These are phyloP conservation scores for Dasypogon diadema DNA, from an alignment of 2,888 invertebrate species.

Conservation along the genomic window DNA sequence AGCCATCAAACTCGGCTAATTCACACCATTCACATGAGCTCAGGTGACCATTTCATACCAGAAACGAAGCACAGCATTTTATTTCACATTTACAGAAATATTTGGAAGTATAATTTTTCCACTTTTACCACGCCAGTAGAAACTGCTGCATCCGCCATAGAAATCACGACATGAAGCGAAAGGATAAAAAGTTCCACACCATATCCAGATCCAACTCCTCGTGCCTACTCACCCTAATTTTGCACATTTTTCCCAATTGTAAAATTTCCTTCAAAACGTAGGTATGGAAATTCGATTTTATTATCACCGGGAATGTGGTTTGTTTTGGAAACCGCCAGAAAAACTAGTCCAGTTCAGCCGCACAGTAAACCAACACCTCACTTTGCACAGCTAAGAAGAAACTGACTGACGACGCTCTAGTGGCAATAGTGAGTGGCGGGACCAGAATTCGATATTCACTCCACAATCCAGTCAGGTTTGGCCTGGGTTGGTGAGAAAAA, in stretches of 20 bases:
- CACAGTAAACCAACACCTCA: not conserved
- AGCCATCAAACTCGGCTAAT: not conserved
- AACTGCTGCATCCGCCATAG: not conserved
- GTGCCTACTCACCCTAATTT: constrained; percentile 23
- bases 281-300: not conserved
- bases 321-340: not conserved
- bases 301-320: not conserved
- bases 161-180: constrained; percentile 29
- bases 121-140: not conserved
- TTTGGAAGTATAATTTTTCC: not conserved
- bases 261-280: not conserved
- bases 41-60: not conserved
- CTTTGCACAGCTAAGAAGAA: not conserved
- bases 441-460: constrained; percentile 14
- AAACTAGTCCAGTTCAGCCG: not conserved
- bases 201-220: not conserved
- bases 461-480: not conserved
- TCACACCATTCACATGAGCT: not conserved
- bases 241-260: constrained; percentile 31
- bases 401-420: not conserved
- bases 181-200: not conserved
- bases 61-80: not conserved
- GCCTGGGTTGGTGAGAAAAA: not conserved
- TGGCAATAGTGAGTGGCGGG: not conserved
- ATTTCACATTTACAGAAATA: not conserved